These are phyloP conservation scores for Cataglyphis rosenhaueri DNA, from an alignment of 2,888 invertebrate genomes.

Conservation along the genomic window DNA sequence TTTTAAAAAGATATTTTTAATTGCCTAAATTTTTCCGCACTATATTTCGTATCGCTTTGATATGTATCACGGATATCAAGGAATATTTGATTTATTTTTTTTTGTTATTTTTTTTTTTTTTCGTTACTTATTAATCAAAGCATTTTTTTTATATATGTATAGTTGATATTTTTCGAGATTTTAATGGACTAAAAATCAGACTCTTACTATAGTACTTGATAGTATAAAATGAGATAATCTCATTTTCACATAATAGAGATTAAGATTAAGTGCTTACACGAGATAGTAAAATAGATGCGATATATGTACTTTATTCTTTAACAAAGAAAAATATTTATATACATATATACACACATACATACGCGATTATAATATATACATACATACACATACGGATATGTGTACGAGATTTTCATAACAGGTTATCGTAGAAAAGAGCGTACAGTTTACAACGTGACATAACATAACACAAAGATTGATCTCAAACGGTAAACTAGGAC, in stretches of 20 bases:
- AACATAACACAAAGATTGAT: conserved; percentile 6
- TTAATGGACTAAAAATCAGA: conserved; percentile 8
- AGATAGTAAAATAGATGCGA: conserved; percentile 19
- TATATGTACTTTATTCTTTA: conserved; percentile 28
- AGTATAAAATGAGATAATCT: conserved; percentile 22
- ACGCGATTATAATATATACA: neutral
- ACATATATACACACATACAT: neutral
- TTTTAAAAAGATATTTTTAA: neutral
- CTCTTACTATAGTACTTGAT: neutral
- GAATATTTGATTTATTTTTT: neutral
- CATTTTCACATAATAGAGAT: conserved; percentile 1
- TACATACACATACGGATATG: neutral
- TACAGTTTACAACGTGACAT: neutral
- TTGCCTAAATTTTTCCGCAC: neutral
- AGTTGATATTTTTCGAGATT: conserved; percentile 23
- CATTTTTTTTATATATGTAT: neutral
- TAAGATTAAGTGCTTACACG: neutral
- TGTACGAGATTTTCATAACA: conserved; percentile 26
- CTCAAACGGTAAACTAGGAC: neutral
- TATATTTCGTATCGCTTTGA: neutral
- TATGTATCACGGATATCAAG: neutral
- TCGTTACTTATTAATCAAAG: neutral
- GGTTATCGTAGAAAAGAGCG: conserved; percentile 9
- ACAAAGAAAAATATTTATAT: conserved; percentile 21
- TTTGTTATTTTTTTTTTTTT: neutral